Conservation (phyloP, 2,113 vertebrate species). For the Catharus bicknelli region DNA sequence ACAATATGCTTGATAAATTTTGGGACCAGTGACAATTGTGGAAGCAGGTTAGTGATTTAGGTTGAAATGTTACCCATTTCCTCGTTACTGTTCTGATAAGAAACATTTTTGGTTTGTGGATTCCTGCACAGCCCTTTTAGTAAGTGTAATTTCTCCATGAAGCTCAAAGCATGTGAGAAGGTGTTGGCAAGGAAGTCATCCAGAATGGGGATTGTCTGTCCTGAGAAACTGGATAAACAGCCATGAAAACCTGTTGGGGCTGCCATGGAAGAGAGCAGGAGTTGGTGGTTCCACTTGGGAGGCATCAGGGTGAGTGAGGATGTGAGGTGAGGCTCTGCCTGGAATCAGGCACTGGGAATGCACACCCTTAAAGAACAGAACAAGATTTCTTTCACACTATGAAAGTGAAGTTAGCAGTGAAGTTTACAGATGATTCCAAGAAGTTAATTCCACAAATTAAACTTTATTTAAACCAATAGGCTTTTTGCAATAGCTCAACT, state of each 20-base stretch:
- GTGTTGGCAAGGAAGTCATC: neutral
- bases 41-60: neutral
- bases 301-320: accelerated
- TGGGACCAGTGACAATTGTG: neutral
- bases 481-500: neutral
- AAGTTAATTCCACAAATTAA: neutral
- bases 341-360: neutral
- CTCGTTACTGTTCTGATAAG: neutral
- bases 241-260: neutral
- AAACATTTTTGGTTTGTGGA: accelerated
- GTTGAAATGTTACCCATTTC: neutral
- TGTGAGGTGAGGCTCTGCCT: neutral
- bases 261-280: accelerated
- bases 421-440: neutral
- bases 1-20: neutral
- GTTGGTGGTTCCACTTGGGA: neutral
- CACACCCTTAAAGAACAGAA: neutral
- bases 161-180: neutral
- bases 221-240: neutral
- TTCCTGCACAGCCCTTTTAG: neutral
- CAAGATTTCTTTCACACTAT: neutral
- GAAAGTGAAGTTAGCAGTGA: neutral
- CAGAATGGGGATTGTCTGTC: neutral
- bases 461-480: neutral
- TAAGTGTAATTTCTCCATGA: neutral